phyloP scores from a whole-genome alignment of 2,113 vertebrate genomes.

The Cettia cetti region DNA sequence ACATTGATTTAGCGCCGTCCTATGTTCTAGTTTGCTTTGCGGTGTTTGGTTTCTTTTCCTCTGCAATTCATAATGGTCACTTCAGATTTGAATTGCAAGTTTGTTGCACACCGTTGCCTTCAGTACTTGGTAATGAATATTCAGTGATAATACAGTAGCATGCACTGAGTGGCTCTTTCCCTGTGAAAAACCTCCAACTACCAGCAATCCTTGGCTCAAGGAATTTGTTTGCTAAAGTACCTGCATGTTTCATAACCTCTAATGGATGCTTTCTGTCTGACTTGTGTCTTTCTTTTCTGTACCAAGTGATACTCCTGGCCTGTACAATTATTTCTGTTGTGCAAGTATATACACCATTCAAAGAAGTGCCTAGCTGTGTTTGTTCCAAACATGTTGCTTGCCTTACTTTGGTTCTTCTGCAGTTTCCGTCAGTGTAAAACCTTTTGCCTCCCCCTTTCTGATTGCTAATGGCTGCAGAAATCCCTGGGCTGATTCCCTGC shows the following conservation, averaged over 20 bases:
- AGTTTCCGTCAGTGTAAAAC: fast-evolving
- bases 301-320: background rate
- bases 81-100: background rate
- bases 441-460: background rate
- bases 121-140: background rate
- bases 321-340: background rate
- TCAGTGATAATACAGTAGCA: background rate
- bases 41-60: background rate
- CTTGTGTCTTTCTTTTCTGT: background rate
- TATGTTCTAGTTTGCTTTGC: background rate
- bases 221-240: background rate
- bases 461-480: background rate
- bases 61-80: background rate
- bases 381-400: background rate
- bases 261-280: background rate
- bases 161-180: background rate
- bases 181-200: background rate
- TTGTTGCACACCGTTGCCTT: fast-evolving
- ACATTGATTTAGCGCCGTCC: background rate
- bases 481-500: background rate
- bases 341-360: background rate
- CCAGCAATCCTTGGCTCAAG: background rate
- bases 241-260: background rate
- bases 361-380: background rate
- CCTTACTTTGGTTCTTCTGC: background rate